Evolutionary conservation across 1,140 invertebrate genomes (phyloP), one percentile per base, ranked within the genome.

Genomic region (Drusus annulatus): DNA sequence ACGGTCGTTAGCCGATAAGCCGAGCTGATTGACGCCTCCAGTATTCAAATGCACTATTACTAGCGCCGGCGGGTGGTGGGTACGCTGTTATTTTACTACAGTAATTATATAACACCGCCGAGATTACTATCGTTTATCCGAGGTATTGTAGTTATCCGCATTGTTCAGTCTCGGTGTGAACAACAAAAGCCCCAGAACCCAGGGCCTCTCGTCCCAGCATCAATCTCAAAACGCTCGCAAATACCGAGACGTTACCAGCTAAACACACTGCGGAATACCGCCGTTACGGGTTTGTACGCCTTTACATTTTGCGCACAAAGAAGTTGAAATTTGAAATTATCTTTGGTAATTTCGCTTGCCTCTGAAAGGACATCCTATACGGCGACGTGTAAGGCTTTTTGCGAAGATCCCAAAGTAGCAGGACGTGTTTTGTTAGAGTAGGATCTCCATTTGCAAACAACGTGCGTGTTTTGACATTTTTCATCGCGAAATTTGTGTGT

Each of bases 241-340:
- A 78, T 78, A 54, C 52, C 45, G 21, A 25, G 13, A 19, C 19
- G 4, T 8, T 36, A 56, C 23, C 5, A 68, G 74, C 36, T 63
- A 76, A 45, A 45, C 36, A 10, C 13, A 45, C 36, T 45, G 13
- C 10, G 36, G 36, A 8, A 45, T 13, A 45, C 36, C 36, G 10
- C 36, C 36, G 36, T 10, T 45, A 45, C 36, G 36, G 36, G 36
- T 45, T 13, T 45, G 10, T 23, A 19, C 50, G 21, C 7, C 45
- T 63, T 52, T 65, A 51, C 19, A 79, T 74, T 79, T 58, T 19
- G 45, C 36, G 10, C 69, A 79, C 78, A 79, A 63, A 79, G 56
- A 79, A 78, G 76, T 31, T 83, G 76, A 75, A 80, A 80, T 83
- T 83, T 71, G 68, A 83, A 83, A 83, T 83, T 83, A 83, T 83